Evolutionary conservation across 2,888 invertebrate genomes (phyloP).

Genomic region (Lacanobia oleracea): DNA sequence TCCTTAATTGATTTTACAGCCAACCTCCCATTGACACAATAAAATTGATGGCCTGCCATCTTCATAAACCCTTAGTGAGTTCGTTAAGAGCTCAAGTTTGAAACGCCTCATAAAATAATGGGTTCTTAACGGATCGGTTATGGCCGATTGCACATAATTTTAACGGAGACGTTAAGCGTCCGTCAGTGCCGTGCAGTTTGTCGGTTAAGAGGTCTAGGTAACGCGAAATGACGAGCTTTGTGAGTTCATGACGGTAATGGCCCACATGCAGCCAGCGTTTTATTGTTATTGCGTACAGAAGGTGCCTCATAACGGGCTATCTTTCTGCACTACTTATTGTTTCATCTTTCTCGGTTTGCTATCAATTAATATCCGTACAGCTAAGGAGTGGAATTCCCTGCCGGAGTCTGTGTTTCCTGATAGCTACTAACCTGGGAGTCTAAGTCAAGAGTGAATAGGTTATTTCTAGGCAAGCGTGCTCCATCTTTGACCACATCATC

Average conservation of each 20-base stretch:
- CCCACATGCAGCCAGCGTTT: slow-evolving; percentile 1
- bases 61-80: slow-evolving; percentile 2
- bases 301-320: background rate
- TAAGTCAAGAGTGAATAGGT: too few species aligned
- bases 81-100: slow-evolving; percentile 20
- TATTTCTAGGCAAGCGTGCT: too few species aligned
- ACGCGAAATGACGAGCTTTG: slow-evolving; percentile 9
- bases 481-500: too few species aligned
- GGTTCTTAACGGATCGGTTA: background rate
- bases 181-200: slow-evolving; percentile 4
- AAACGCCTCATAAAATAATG: slow-evolving; percentile 24
- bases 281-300: slow-evolving; percentile 22
- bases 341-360: background rate
- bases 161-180: background rate
- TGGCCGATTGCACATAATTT: slow-evolving; percentile 1
- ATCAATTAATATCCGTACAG: too few species aligned
- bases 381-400: too few species aligned
- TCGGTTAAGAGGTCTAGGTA: slow-evolving; percentile 22
- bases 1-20: slow-evolving; percentile 34
- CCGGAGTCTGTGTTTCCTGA: too few species aligned
- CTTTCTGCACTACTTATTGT: background rate
- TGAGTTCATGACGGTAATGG: background rate
- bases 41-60: slow-evolving; percentile 18
- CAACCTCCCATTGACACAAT: slow-evolving; percentile 8
- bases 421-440: too few species aligned